Base-by-base conservation (phyloP, 2,888 invertebrate species). In the Tetragonisca angustula region DNA sequence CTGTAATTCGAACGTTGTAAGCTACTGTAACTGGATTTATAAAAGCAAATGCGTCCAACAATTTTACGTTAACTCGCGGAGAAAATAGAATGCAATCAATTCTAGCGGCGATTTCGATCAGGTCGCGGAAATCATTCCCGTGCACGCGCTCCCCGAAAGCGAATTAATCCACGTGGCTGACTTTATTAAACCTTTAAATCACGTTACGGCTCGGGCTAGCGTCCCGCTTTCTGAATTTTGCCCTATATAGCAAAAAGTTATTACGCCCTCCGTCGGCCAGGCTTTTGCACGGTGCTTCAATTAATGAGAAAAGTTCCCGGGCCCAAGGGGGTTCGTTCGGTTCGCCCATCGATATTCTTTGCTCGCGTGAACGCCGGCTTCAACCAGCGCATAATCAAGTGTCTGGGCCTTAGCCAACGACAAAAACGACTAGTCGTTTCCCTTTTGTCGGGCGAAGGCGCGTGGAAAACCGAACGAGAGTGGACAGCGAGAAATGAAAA, bases 151-250 rank as follows among this genome's bases (percentile, higher is more conserved):
- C 24, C 24, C 59, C 54, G 27, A 84, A 81, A 76, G 71, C 80
- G 80, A 64, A 75, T 83, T 76, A 74, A 79, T 79, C 80, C 50
- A 70, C 67, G 50, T 65, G 64, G 76, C 61, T 79, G 56, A 76
- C 65, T 82, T 75, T 83, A 85, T 89, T 82, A 81, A 84, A 64
- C 62, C 61, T 79, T 79, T 78, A 80, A 79, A 86, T 84, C 76
- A 80, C 67, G 36, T 81, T 76, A 81, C 65, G 67, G 52, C 69
- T 17, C 59, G 19, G 43, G 32, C 62, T 64, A 77, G 79, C 72
- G 80, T 76, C 76, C 69, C 74, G 78, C 73, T 79, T 61, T 73
- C 69, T 81, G 68, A 85, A 85, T 90, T 74, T 76, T 67, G 72
- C 78, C 71, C 83, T 78, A 79, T 50, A 85, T 68, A 77, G 59